Percentiles rank a stretch among this genome's conserved stretches.
phyloP scores from a whole-genome alignment of 2,113 vertebrate genomes.

The Onychostruthus taczanowskii region DNA sequence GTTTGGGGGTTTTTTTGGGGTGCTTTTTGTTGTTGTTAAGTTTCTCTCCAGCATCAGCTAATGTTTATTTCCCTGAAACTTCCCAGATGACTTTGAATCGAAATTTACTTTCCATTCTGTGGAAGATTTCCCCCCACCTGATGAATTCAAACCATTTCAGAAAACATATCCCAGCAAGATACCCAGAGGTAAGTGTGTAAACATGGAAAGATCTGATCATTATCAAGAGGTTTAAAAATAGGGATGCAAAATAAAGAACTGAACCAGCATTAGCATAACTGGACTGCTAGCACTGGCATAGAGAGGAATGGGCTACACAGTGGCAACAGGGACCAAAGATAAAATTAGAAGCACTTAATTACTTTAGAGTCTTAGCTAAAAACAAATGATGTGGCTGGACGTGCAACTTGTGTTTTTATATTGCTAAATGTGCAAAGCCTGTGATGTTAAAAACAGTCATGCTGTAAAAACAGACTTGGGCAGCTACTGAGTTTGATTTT shows the following conservation, averaged over 20 bases:
- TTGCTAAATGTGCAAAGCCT: not conserved
- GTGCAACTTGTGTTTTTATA: not conserved
- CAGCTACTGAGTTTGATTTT: not conserved
- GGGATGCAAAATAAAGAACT: not conserved
- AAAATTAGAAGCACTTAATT: not conserved
- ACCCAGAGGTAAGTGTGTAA: constrained; percentile 79
- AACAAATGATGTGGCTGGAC: not conserved
- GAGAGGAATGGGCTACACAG: not conserved
- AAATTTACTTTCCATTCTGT: constrained; percentile 97
- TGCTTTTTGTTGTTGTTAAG: not conserved
- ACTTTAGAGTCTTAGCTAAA: not conserved
- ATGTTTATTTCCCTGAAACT: constrained; percentile 9
- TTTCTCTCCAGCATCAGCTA: not conserved
- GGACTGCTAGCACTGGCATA: not conserved
- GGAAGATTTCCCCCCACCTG: constrained; percentile 93
- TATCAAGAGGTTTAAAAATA: not conserved
- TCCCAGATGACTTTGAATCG: constrained; percentile 93
- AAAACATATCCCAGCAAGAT: constrained; percentile 94
- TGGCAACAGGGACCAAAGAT: not conserved
- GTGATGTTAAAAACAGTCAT: not conserved
- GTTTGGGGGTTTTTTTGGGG: not conserved
- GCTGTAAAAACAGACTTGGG: not conserved
- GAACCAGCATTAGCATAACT: not conserved
- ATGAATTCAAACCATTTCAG: constrained; percentile 89
- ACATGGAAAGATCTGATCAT: not conserved